Base-by-base conservation (phyloP, 2,113 vertebrate genomes). In the Mus musculus region DNA sequence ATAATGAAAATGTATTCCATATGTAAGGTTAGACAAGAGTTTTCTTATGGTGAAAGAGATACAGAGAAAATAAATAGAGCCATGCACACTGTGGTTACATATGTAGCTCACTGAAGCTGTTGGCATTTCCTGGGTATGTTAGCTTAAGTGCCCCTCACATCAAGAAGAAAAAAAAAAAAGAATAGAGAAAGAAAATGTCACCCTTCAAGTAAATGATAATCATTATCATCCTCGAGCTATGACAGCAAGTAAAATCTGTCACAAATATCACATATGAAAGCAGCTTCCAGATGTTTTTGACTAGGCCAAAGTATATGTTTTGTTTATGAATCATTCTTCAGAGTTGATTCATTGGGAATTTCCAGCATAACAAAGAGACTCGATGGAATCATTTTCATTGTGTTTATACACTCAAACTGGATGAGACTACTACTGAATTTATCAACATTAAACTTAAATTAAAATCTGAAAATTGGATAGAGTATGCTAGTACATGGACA, bases 241-340 rank as follows among this genome's bases (percentile, higher is more conserved):
- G 84, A 89, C 17, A 94, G 56, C 67, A 91, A 92, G 56, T 84
- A 52, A 95, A 96, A 94, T 95, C n/a, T 92, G 61, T 92, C 85
- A 94, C 52, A 96, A 92, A 77, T 84, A 92, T 76, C 75, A 63
- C 72, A 85, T 75, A 39, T 28, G 52, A 87, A 93, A 87, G 39
- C 39, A 59, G 24, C 24, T 95, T 96, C 56, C 26, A 76, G 14
- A 42, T 95, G 39, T 91, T 96, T 86, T 22, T 76, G 39, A 93
- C 77, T 56, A 12, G 39, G 12, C n/a, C 42, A 61, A 93, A 90
- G n/a, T 91, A 30, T 94, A 59, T 88, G n/a, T 49, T 91, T 93
- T 93, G 81, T 86, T 76, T 59, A 75, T 95, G 94, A 96, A 30
- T 96, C 85, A 91, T 33, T 30, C 1, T 24, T n/a, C 54, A 84